Percentiles rank a stretch among this genome's conserved stretches.
phyloP scores from a whole-genome alignment of 2,888 invertebrate species.

The Tenthredo notha region DNA sequence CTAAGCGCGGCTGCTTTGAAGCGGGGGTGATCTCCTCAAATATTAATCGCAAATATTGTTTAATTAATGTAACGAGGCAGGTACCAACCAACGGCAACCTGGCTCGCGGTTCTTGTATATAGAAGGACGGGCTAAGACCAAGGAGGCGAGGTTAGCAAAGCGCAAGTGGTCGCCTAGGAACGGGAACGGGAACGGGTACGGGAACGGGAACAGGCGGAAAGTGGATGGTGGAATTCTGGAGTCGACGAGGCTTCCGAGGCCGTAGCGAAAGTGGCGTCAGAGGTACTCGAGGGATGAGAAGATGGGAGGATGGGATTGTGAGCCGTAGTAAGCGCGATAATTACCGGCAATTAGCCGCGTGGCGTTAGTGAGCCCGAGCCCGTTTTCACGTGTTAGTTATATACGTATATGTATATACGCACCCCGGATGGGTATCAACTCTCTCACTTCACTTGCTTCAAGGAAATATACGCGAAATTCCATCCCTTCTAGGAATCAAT shows the following conservation, averaged over 20 bases:
- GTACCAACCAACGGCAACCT: slow-evolving; percentile 56
- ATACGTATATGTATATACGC: slow-evolving; percentile 4
- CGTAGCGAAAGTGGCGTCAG: slow-evolving; percentile 56
- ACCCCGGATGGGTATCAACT: neutral
- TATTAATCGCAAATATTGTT: slow-evolving; percentile 77
- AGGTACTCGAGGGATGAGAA: slow-evolving; percentile 42
- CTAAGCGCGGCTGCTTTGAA: slow-evolving; percentile 64
- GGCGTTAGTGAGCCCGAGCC: slow-evolving; percentile 58
- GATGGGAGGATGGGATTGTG: slow-evolving; percentile 59
- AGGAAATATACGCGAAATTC: neutral
- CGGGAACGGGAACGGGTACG: slow-evolving; percentile 56
- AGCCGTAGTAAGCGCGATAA: slow-evolving; percentile 75
- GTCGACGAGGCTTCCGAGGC: slow-evolving; percentile 56
- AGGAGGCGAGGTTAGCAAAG: slow-evolving; percentile 54
- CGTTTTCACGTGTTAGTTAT: slow-evolving; percentile 28
- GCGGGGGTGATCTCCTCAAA: slow-evolving; percentile 75
- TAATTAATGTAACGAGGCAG: slow-evolving; percentile 72
- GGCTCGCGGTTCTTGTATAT: slow-evolving; percentile 57
- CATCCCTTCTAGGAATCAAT: neutral
- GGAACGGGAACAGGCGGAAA: slow-evolving; percentile 55
- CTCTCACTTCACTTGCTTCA: neutral
- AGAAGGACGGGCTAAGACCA: slow-evolving; percentile 49
- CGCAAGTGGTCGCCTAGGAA: slow-evolving; percentile 56
- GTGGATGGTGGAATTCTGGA: slow-evolving; percentile 55
- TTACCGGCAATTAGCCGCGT: slow-evolving; percentile 75